These are phyloP conservation scores for Chelon auratus DNA, from an alignment of 2,797 vertebrate species.

Conservation along the genomic window DNA sequence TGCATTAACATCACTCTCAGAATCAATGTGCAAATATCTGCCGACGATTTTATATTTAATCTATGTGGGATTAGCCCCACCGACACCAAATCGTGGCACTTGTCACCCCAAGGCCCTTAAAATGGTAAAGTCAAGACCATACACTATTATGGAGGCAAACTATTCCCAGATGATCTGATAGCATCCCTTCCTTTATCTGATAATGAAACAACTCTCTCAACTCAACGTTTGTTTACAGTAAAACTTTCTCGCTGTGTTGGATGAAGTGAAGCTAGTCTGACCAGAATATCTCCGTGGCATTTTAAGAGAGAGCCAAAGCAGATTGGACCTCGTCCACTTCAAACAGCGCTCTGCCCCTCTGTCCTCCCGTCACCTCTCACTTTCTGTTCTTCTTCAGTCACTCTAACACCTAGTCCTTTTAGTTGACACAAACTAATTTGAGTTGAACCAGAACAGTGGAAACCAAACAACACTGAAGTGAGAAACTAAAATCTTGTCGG, in stretches of 20 bases:
- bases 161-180: too few relatives aligned
- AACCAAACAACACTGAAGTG: conserved; percentile 6
- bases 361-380: conserved; percentile 20
- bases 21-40: too few relatives aligned
- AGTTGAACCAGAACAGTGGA: neutral
- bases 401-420: conserved; percentile 5
- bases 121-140: too few relatives aligned
- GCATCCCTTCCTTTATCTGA: neutral
- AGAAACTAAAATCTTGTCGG: neutral
- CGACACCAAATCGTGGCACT: too few relatives aligned
- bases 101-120: too few relatives aligned
- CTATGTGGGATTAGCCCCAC: too few relatives aligned
- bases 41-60: too few relatives aligned
- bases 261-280: conserved; percentile 31
- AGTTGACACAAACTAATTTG: neutral
- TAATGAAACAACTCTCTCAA: neutral
- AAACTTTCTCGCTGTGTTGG: conserved; percentile 40
- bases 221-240: conserved; percentile 35
- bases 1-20: too few relatives aligned
- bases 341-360: conserved; percentile 17
- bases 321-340: conserved; percentile 34
- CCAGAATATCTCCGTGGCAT: conserved; percentile 62
- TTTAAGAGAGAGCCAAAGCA: conserved; percentile 54
- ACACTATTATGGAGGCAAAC: too few relatives aligned
- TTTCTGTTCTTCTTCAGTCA: conserved; percentile 32